These are phyloP conservation scores for Tetragonula clypearis DNA, from an alignment of 1,140 invertebrate species.

Conservation along the genomic window DNA sequence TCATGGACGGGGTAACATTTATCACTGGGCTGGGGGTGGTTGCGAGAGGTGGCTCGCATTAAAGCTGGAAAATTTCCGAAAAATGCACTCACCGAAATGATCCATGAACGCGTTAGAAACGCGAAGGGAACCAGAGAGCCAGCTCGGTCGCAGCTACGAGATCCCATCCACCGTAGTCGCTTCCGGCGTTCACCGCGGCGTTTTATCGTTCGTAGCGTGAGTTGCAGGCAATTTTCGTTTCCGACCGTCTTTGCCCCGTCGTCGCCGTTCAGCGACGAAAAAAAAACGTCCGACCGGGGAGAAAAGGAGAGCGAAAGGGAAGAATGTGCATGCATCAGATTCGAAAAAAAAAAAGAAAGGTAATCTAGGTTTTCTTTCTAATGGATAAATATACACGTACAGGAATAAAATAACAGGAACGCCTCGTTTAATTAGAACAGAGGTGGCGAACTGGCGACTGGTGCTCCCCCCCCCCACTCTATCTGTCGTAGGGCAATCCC, in stretches of 20 bases:
- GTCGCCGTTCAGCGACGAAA: not conserved
- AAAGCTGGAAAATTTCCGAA: conserved; percentile 13
- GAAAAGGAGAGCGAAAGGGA: too few relatives aligned
- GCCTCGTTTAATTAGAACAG: too few relatives aligned
- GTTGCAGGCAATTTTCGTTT: conserved; percentile 27
- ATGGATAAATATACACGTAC: too few relatives aligned
- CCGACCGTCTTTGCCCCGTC: not conserved
- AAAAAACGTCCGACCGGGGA: not conserved
- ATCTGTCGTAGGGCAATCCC: too few relatives aligned
- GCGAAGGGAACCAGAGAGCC: not conserved
- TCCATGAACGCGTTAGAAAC: not conserved
- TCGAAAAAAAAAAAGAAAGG: too few relatives aligned
- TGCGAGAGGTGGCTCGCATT: not conserved
- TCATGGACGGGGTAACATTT: not conserved
- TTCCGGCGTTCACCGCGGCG: conserved; percentile 13
- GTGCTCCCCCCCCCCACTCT: too few relatives aligned
- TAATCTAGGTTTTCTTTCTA: too few relatives aligned
- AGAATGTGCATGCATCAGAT: too few relatives aligned
- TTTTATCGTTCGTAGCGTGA: conserved; percentile 10
- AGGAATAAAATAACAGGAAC: too few relatives aligned
- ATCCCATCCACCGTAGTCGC: not conserved
- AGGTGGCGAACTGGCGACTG: too few relatives aligned
- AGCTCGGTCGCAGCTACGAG: not conserved
- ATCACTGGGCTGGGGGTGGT: not conserved
- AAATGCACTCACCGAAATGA: conserved; percentile 18